Evolutionary conservation across 1,140 invertebrate genomes (phyloP), one percentile per base, ranked within the genome.

Genomic region (Dendroctonus ponderosae): DNA sequence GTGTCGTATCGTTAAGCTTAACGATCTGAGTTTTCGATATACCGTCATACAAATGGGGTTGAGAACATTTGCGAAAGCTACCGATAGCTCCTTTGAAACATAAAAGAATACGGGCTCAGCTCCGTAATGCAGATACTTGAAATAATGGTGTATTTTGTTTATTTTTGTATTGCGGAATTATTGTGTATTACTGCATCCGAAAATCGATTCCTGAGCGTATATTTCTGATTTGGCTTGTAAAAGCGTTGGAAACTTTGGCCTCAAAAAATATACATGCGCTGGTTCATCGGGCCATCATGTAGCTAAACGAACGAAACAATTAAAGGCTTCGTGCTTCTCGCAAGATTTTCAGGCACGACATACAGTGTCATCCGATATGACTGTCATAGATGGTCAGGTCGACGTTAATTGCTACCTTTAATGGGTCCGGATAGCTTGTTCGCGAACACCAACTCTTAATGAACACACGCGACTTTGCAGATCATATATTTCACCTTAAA

Each of bases 331-430:
- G 48, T 52, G 40, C 59, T 61, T 61, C 59, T 50, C 60, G 52
- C 49, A 62, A 26, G 48, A 12, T 48, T 42, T 60, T 44, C 14
- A 39, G 43, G 40, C 60, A 62, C 60, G 62, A 63, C 51, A 63
- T 54, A 44, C 62, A 43, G 62, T 56, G 62, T 63, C 62, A 63
- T 63, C 62, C 40, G 62, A 63, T 63, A 56, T 63, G 52, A 56
- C 40, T 26, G 41, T 63, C 62, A 63, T 63, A 63, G 61, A 62
- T 53, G 61, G 52, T 63, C 51, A 54, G 39, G 62, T 44, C n/a
- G 51, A 44, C 51, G 51, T 44, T 63, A 43, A 63, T 63, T 62
- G 60, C 60, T 11, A 42, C 60, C 26, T 26, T 52, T 62, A 62
- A 62, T 62, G 40, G 60, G 38, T 62, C 41, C 40, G 14, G 41